Percentiles rank a stretch among this genome's conserved stretches.
Conservation (phyloP, 2,888 invertebrate genomes). For the Troglohyphantes excavatus region DNA sequence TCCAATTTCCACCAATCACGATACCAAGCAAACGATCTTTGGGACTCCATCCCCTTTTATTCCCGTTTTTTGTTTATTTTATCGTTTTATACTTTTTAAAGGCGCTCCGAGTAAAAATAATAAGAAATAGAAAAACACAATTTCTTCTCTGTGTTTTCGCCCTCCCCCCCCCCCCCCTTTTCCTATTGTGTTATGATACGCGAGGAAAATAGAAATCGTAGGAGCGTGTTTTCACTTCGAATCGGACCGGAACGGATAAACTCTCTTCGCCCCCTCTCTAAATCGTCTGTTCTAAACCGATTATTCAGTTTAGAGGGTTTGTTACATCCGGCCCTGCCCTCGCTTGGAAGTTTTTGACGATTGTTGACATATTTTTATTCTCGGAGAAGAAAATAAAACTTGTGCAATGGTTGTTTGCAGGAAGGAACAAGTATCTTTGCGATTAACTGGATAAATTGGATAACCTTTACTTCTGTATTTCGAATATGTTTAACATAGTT, state of each 20-base stretch:
- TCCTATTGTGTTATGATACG: conserved; percentile 72
- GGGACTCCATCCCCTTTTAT: conserved; percentile 19
- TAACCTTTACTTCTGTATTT: no score
- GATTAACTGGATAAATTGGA: no score
- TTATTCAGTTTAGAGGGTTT: conserved; percentile 59
- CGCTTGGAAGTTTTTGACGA: not conserved
- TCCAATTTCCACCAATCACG: conserved; percentile 61
- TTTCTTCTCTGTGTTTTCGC: not conserved
- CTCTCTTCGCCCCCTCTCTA: not conserved
- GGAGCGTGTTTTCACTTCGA: conserved; percentile 60
- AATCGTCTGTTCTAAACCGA: conserved; percentile 64
- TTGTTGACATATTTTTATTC: not conserved
- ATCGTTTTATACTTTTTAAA: conserved; percentile 35
- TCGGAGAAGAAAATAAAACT: not conserved
- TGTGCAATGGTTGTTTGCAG: no score
- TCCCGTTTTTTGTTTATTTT: not conserved
- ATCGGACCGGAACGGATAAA: conserved; percentile 14
- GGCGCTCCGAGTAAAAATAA: not conserved
- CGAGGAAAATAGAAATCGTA: conserved; percentile 59
- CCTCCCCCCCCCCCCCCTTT: not conserved
- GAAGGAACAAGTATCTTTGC: no score
- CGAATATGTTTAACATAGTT: no score
- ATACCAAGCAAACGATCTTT: conserved; percentile 51
- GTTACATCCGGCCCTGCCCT: not conserved
- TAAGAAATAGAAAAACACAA: not conserved